Base-by-base conservation (phyloP, 2,113 vertebrate species). In the Vulpes lagopus region DNA sequence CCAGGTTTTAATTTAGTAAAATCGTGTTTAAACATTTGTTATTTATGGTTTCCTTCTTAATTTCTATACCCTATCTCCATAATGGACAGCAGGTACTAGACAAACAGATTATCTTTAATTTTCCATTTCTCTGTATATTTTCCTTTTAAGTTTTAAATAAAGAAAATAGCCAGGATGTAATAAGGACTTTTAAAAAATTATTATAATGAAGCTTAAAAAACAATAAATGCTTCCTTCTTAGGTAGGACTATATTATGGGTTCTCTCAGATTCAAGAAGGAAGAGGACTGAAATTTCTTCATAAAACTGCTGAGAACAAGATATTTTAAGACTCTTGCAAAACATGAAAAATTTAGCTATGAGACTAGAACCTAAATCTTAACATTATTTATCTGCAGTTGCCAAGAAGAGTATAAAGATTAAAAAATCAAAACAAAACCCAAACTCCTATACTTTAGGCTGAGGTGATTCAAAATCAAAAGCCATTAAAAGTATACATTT, bases 281-380 rank as follows among this genome's bases (percentile, higher is more conserved):
- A 73, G 17, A 25, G n/a, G 22, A 82, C 11, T 91, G n/a, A 94
- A 89, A 82, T 62, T 49, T 43, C 64, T 95, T 95, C 6, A 4
- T 73, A 92, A 94, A 94, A 85, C 71, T 83, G 60, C 38, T 67
- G 1, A 96, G 38, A 92, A 51, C 53, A 87, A 92, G 67, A 22
- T 71, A 95, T 65, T 89, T 73, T 82, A 57, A 86, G 95, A 81
- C 55, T 79, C 71, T 79, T 90, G 20, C 38, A 95, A 93, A 95
- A 57, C 71, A 91, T 57, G 53, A 95, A 94, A 96, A 96, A 87
- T 22, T 35, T 82, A 95, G 43, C 84, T 92, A 78, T 85, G 30
- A 92, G 55, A 91, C 83, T 1, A 97, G 76, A 93, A 92, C 20
- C 71, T 60, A 95, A 94, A 96, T 86, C 73, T 79, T 89, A 97